Evolutionary conservation across 2,888 invertebrate species (phyloP).

Genomic region (Eupsilia transversa): DNA sequence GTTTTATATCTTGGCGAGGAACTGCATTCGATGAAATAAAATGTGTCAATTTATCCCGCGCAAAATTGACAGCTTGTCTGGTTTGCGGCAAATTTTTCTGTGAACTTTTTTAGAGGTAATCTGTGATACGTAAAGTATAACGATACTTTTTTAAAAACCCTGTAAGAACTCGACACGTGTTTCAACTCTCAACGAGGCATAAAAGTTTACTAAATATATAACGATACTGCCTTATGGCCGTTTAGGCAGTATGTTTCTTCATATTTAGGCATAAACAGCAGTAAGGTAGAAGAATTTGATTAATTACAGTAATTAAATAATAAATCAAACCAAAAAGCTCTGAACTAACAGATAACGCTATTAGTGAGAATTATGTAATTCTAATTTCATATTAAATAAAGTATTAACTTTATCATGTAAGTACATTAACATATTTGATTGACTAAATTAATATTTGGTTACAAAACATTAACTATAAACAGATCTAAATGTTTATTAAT

Average conservation of each 20-base stretch:
- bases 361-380: conserved; percentile 39
- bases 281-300: not conserved
- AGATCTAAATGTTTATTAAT: conserved; percentile 39
- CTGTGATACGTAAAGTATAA: not conserved
- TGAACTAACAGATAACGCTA: conserved; percentile 16
- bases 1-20: conserved; percentile 20
- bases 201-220: too few relatives aligned
- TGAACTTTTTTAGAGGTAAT: not conserved
- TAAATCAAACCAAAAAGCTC: conserved; percentile 37
- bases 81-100: conserved; percentile 7
- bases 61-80: conserved; percentile 21
- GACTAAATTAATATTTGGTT: conserved; percentile 59
- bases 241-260: not conserved
- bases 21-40: conserved; percentile 29
- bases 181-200: too few relatives aligned
- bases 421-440: conserved; percentile 59
- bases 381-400: conserved; percentile 26
- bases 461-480: conserved; percentile 35
- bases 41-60: conserved; percentile 8
- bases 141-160: too few relatives aligned
- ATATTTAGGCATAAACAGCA: not conserved
- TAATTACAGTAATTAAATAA: conserved; percentile 27
- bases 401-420: conserved; percentile 40
- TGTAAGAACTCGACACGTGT: too few relatives aligned
- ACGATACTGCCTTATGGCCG: not conserved